Evolutionary conservation across 2,888 invertebrate species (phyloP).

Genomic region (Meliscaeva auricollis): DNA sequence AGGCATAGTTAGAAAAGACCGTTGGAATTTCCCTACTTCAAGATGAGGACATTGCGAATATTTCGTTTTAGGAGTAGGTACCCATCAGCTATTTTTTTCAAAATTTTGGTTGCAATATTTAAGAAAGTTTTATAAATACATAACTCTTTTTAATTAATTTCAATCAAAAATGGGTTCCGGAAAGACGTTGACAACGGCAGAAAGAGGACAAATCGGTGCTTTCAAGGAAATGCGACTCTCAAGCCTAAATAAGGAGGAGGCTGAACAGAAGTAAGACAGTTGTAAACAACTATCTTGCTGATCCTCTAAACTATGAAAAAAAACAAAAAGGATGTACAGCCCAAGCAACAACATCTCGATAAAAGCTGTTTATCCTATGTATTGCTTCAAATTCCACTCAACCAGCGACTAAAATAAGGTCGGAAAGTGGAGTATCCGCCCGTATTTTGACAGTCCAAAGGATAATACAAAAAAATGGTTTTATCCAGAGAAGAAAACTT

Average conservation of each 20-base stretch:
- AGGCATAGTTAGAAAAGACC: neutral
- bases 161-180: neutral
- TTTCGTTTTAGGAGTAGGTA: neutral
- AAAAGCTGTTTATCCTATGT: constrained; percentile 7
- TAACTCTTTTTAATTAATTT: neutral
- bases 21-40: neutral
- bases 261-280: too few species aligned
- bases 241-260: neutral
- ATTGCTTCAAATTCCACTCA: constrained; percentile 11
- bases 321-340: neutral
- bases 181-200: neutral
- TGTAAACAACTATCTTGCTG: too few species aligned
- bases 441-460: neutral
- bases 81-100: neutral
- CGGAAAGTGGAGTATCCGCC: neutral
- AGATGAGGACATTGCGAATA: neutral
- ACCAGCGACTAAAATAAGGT: neutral
- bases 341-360: neutral
- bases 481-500: neutral
- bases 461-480: neutral
- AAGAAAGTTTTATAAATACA: neutral
- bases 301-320: constrained; percentile 7
- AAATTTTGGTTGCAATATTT: neutral
- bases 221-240: neutral
- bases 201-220: neutral